Evolutionary conservation across 2,888 invertebrate genomes (phyloP), one percentile per base, ranked within the genome.

Genomic region (Dynastes maya): DNA sequence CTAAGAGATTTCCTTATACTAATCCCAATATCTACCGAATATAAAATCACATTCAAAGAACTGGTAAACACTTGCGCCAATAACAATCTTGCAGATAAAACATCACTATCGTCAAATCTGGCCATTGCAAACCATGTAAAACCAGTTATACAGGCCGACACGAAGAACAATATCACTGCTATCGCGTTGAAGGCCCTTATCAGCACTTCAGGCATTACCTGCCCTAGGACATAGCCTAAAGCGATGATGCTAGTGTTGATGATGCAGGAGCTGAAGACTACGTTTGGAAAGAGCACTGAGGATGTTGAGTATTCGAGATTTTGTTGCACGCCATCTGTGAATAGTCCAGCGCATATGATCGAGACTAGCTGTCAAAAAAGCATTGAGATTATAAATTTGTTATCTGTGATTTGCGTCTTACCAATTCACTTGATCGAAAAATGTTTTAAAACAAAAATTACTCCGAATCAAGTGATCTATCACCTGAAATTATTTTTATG

Each of bases 181-280:
- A 87, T 80, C 3, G 84, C 74, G 77, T 84, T 84, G 80, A 87
- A 87, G 29, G 85, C 85, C 61, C 87, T 82, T 71, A 85, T 83
- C 65, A 86, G 76, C 13, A 86, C 80, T 58, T 86, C 85, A 0
- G 85, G 86, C 85, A 86, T 86, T 9, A 83, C 82, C 70, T 86
- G 84, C 1, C 85, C 86, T 22, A 86, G 79, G 13, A 86, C 78
- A 76, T 85, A 86, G 80, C 87, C 85, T 55, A 87, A 75, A 11
- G 85, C 82, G 3, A 87, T 84, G n/a, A 87, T 85, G 45, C 85
- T 81, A 0, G 85, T 85, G 45, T 86, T 86, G 71, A 87, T 85
- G 37, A 86, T 84, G 77, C 83, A 86, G 77, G 85, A 79, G 51
- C 85, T 83, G 80, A 84, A 86, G 5, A 86, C 86, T 1, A 87